These are phyloP conservation scores for Bos indicus DNA, from an alignment of 2,113 vertebrate species.

Conservation along the genomic window DNA sequence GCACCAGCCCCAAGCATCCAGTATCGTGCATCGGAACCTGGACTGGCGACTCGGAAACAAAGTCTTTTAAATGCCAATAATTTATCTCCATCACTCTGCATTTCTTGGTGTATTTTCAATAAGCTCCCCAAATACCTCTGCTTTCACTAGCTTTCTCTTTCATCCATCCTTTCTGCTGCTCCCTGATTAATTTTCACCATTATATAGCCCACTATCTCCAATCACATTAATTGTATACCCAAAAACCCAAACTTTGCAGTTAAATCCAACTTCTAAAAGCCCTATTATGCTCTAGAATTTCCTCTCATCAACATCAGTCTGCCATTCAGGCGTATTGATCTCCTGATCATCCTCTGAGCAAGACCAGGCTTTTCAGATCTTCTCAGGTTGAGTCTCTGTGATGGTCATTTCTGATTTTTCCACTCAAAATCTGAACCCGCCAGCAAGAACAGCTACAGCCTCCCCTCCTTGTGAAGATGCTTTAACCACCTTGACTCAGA, in stretches of 20 bases:
- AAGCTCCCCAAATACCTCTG: background rate
- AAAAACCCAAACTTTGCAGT: background rate
- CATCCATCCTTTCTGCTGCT: background rate
- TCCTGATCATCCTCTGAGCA: background rate
- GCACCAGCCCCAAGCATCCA: too few species aligned
- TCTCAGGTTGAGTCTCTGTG: background rate
- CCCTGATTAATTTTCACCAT: background rate
- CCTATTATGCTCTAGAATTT: background rate
- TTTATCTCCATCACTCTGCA: background rate
- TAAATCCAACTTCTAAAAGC: background rate
- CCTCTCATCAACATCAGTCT: background rate
- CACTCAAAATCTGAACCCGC: background rate
- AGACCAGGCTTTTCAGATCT: background rate
- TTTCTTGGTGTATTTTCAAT: background rate
- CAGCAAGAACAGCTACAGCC: background rate
- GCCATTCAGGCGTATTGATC: background rate
- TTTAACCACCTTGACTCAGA: background rate
- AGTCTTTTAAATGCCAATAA: background rate
- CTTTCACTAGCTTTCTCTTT: background rate
- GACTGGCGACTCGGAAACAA: background rate
- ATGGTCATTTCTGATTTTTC: background rate
- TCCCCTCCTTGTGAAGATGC: background rate
- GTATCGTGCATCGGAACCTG: too few species aligned
- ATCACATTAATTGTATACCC: background rate
- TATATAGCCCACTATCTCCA: background rate